Conservation (phyloP, 2,113 vertebrate species). For the Apistogramma diplotaenia region DNA sequence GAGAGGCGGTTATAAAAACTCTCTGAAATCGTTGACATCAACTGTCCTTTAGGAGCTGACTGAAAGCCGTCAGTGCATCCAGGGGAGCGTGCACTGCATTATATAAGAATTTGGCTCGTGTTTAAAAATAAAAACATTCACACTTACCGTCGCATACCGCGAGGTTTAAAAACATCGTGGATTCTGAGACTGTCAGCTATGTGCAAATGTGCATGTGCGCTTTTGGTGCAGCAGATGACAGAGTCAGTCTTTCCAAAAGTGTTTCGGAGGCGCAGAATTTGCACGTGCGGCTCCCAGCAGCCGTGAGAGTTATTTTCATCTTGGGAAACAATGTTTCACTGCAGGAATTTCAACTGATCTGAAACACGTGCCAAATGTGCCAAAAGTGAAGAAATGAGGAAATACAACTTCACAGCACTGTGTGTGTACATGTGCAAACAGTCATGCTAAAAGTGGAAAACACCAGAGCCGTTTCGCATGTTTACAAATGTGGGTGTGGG, state of each 20-base stretch:
- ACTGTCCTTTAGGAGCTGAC: background rate
- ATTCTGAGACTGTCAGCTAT: background rate
- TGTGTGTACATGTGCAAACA: background rate
- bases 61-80: background rate
- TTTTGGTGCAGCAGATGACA: background rate
- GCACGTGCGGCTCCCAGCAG: background rate
- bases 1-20: background rate
- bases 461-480: background rate
- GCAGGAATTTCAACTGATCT: too few relatives aligned
- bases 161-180: background rate
- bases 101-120: background rate
- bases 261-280: background rate
- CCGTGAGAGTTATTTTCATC: background rate
- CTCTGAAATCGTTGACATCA: background rate
- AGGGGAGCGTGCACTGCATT: background rate
- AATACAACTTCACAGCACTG: too few relatives aligned
- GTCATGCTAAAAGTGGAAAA: background rate
- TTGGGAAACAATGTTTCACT: background rate
- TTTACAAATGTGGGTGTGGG: too few relatives aligned
- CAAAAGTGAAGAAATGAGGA: too few relatives aligned
- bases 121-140: background rate
- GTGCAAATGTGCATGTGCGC: background rate
- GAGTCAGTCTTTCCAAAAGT: background rate
- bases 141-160: background rate
- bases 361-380: too few relatives aligned